These are phyloP conservation scores for Neosalanx taihuensis DNA, from an alignment of 2,797 vertebrate species.

Conservation along the genomic window DNA sequence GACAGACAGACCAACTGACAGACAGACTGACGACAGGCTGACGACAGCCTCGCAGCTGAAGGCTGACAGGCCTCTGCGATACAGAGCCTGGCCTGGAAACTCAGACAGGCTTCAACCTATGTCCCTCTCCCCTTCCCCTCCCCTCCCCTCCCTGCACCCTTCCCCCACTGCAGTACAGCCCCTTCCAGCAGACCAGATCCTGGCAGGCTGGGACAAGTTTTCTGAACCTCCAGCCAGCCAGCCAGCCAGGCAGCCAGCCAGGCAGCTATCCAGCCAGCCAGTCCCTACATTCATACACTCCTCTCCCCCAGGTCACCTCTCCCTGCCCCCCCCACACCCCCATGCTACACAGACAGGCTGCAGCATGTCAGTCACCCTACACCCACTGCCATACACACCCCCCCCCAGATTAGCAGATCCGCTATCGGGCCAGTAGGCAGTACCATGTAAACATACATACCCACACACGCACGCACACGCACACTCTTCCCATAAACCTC, in stretches of 20 bases:
- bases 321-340: slow-evolving; percentile 12
- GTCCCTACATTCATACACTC: not conserved
- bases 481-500: slow-evolving; percentile 11
- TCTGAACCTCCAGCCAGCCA: slow-evolving; percentile 15
- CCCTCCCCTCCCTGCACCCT: slow-evolving; percentile 5
- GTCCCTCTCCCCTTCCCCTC: not conserved
- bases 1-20: slow-evolving; percentile 21
- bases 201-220: slow-evolving; percentile 40
- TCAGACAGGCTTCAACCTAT: slow-evolving; percentile 10
- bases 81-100: slow-evolving; percentile 27
- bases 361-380: slow-evolving; percentile 31
- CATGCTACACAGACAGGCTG: slow-evolving; percentile 29
- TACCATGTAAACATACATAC: slow-evolving; percentile 9
- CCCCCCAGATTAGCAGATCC: not conserved
- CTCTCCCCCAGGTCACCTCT: not conserved
- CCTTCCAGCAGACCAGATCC: not conserved
- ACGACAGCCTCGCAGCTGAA: slow-evolving; percentile 5
- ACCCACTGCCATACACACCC: not conserved
- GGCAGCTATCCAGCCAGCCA: slow-evolving; percentile 9
- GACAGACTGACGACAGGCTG: slow-evolving; percentile 9
- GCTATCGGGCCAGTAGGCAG: not conserved
- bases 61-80: slow-evolving; percentile 25
- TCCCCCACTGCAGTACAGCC: not conserved
- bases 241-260: not conserved
- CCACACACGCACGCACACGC: slow-evolving; percentile 16